phyloP scores from a whole-genome alignment of 2,888 invertebrate species.

The Volucella inanis region DNA sequence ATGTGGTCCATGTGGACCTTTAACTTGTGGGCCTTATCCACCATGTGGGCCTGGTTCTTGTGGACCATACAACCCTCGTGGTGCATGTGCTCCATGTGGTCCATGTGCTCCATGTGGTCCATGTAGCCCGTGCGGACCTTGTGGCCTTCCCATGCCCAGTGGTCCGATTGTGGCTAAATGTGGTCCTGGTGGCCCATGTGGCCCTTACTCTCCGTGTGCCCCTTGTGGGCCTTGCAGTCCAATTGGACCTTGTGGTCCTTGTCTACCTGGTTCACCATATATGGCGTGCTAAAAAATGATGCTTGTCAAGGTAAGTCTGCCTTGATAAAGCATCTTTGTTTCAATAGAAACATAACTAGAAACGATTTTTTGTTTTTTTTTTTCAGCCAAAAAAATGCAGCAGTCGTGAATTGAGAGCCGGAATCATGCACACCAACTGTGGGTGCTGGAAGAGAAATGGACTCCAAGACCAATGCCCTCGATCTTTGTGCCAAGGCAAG shows the following conservation, averaged over 20 bases:
- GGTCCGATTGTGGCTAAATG: constrained; percentile 72
- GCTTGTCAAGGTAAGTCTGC: constrained; percentile 58
- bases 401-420: constrained; percentile 84
- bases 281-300: constrained; percentile 51
- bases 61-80: constrained; percentile 77
- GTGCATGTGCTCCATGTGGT: constrained; percentile 72
- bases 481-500: constrained; percentile 84
- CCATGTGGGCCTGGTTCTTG: constrained; percentile 74
- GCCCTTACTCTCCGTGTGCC: constrained; percentile 71
- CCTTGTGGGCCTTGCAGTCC: constrained; percentile 66
- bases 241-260: constrained; percentile 64
- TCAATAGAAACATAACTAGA: background rate
- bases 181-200: constrained; percentile 76
- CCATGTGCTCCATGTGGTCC: constrained; percentile 78
- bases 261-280: constrained; percentile 57
- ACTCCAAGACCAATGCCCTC: constrained; percentile 85
- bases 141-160: constrained; percentile 57
- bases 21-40: constrained; percentile 74
- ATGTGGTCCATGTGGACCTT: constrained; percentile 76
- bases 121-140: constrained; percentile 77
- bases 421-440: constrained; percentile 85
- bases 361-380: background rate
- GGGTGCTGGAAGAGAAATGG: constrained; percentile 86
- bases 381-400: constrained; percentile 81
- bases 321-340: constrained; percentile 50